Percentiles rank a stretch among this genome's conserved stretches.
phyloP scores from a whole-genome alignment of 2,888 invertebrate species.

The Meganola albula region DNA sequence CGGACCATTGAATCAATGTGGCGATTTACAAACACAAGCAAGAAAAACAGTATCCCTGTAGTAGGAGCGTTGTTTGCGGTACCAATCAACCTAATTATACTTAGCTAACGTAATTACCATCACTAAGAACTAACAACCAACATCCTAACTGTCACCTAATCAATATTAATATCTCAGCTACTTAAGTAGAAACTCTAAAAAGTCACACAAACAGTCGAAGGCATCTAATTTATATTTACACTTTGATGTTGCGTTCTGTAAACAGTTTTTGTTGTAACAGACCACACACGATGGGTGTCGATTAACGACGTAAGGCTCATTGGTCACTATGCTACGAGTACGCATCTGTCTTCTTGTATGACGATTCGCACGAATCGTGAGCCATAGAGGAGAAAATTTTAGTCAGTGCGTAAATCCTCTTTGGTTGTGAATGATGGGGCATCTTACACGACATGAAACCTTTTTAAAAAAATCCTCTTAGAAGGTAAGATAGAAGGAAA shows the following conservation, averaged over 20 bases:
- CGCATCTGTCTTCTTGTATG: too few species aligned
- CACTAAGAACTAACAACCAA: conserved; percentile 20
- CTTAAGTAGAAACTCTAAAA: conserved; percentile 45
- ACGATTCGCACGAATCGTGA: too few species aligned
- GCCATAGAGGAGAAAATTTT: too few species aligned
- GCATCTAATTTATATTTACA: conserved; percentile 60
- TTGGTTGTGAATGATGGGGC: too few species aligned
- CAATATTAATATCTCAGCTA: conserved; percentile 42
- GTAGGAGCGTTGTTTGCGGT: too few species aligned
- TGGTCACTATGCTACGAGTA: conserved; percentile 13
- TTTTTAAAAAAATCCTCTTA: too few species aligned
- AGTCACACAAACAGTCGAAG: conserved; percentile 41
- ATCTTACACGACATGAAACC: too few species aligned
- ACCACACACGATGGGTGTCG: conserved; percentile 48
- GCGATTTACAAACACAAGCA: too few species aligned
- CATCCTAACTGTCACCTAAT: conserved; percentile 35
- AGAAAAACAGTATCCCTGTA: too few species aligned
- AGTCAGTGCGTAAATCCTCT: too few species aligned
- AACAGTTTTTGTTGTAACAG: conserved; percentile 36
- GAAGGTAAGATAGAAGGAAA: too few species aligned
- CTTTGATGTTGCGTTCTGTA: conserved; percentile 34
- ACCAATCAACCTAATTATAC: not conserved
- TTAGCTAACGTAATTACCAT: conserved; percentile 26
- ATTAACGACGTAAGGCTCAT: conserved; percentile 26
- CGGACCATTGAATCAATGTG: too few species aligned